Percentiles rank a stretch among this genome's conserved stretches.
Conservation (phyloP, 2,113 vertebrate genomes). For the Xiphias gladius region DNA sequence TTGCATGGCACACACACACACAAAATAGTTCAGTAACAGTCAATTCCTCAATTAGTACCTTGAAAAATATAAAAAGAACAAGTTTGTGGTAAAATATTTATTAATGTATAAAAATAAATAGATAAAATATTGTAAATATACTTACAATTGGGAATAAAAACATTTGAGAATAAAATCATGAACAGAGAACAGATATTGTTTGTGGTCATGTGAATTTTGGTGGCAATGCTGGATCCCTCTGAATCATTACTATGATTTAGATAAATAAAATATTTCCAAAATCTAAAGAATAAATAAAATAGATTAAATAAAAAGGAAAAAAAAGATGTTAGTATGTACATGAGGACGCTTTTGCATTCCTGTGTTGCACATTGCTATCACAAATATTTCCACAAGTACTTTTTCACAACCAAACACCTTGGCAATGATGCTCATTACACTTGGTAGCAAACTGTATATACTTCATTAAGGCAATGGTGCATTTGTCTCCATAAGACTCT, state of each 20-base stretch:
- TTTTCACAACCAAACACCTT: background rate
- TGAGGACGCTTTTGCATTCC: background rate
- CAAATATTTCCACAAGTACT: slow-evolving; percentile 6
- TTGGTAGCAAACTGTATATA: background rate
- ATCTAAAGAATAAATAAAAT: slow-evolving; percentile 34
- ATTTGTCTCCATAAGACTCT: background rate
- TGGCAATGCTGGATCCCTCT: slow-evolving; percentile 2
- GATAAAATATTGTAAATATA: slow-evolving; percentile 72
- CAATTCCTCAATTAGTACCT: background rate
- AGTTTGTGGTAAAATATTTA: slow-evolving; percentile 72
- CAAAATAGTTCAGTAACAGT: too few relatives aligned
- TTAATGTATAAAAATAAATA: slow-evolving; percentile 73
- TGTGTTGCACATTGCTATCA: background rate
- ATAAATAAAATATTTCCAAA: background rate
- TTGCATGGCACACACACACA: too few relatives aligned
- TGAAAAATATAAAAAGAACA: background rate
- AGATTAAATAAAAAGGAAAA: slow-evolving; percentile 7
- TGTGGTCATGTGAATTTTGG: slow-evolving; percentile 14
- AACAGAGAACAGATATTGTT: background rate
- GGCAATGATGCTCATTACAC: background rate
- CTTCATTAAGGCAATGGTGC: background rate
- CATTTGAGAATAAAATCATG: slow-evolving; percentile 34
- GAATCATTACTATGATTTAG: background rate
- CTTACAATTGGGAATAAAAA: slow-evolving; percentile 69
- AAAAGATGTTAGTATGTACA: background rate